phyloP scores from a whole-genome alignment of 1,140 invertebrate species.

The Drosophila persimilis region DNA sequence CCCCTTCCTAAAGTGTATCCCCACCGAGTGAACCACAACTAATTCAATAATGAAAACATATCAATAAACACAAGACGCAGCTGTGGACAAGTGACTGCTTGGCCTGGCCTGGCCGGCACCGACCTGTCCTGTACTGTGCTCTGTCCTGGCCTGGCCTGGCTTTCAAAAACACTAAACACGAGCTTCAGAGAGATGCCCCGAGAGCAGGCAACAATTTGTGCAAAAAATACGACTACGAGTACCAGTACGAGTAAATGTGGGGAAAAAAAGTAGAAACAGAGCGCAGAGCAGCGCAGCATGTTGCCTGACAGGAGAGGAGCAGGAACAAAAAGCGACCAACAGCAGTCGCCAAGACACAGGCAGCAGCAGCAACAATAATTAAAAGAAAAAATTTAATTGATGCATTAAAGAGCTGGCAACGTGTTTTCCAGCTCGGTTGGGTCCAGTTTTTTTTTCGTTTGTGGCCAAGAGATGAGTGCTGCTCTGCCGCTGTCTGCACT shows the following conservation, averaged over 20 bases:
- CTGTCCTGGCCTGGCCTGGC: constrained; percentile 29
- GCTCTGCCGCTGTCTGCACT: constrained; percentile 43
- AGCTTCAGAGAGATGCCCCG: constrained; percentile 53
- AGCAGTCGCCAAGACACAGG: neutral
- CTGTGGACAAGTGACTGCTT: constrained; percentile 57
- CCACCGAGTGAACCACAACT: constrained; percentile 39
- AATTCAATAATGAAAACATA: constrained; percentile 81
- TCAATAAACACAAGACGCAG: constrained; percentile 70
- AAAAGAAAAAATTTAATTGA: constrained; percentile 78
- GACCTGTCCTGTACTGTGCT: too few species aligned
- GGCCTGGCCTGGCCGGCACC: constrained; percentile 9
- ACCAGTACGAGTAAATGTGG: constrained; percentile 22
- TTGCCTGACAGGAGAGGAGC: constrained; percentile 72
- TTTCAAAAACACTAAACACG: constrained; percentile 68
- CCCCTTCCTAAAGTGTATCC: neutral
- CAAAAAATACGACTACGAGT: constrained; percentile 37
- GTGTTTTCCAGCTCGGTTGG: constrained; percentile 68
- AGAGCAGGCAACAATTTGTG: constrained; percentile 46
- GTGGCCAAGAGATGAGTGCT: constrained; percentile 19
- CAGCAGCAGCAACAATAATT: constrained; percentile 61
- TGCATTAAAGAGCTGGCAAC: constrained; percentile 77
- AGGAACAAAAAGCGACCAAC: constrained; percentile 69
- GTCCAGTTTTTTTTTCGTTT: constrained; percentile 34
- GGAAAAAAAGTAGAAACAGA: constrained; percentile 41
- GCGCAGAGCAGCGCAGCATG: constrained; percentile 51